Conservation (phyloP, 2,797 vertebrate genomes). For the Enteromius viviparus region DNA sequence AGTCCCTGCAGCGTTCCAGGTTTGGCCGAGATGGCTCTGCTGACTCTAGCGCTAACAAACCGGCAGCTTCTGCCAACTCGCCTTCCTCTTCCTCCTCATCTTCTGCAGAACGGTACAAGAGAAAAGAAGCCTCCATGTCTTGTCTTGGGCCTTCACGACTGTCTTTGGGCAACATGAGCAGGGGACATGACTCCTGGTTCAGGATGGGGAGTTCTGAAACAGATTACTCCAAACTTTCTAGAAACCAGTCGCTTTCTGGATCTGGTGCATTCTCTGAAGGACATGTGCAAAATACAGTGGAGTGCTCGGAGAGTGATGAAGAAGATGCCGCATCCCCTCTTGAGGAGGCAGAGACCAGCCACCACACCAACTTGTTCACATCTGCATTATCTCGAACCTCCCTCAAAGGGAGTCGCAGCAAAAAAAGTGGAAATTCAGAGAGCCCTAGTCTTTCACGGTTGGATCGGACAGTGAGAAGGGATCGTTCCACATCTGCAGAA, state of each 20-base stretch:
- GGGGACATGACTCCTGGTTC: slow-evolving; percentile 80
- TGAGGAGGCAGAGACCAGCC: slow-evolving; percentile 70
- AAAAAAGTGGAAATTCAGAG: slow-evolving; percentile 77
- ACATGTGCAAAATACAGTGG: slow-evolving; percentile 69
- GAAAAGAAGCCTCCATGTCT: slow-evolving; percentile 85
- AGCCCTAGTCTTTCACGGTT: slow-evolving; percentile 79
- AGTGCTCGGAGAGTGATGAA: slow-evolving; percentile 81
- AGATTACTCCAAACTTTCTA: slow-evolving; percentile 78
- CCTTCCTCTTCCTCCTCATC: slow-evolving; percentile 84
- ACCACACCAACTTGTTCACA: slow-evolving; percentile 95
- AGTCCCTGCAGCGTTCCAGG: slow-evolving; percentile 90
- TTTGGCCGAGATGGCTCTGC: slow-evolving; percentile 85
- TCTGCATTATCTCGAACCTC: slow-evolving; percentile 88
- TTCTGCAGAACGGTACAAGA: slow-evolving; percentile 91
- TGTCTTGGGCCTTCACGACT: slow-evolving; percentile 84
- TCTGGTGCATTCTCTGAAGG: slow-evolving; percentile 76
- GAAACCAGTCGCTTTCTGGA: slow-evolving; percentile 69
- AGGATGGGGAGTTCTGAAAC: slow-evolving; percentile 75
- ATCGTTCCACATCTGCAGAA: slow-evolving; percentile 81
- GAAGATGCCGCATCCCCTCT: slow-evolving; percentile 75
- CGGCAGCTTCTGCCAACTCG: slow-evolving; percentile 82
- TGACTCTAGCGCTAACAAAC: slow-evolving; percentile 70
- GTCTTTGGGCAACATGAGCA: slow-evolving; percentile 71
- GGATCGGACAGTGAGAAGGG: slow-evolving; percentile 86
- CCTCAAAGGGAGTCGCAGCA: slow-evolving; percentile 77